A percentile compares a stretch with the other conserved stretches of the same genome.
phyloP scores from a whole-genome alignment of 2,113 vertebrate genomes.

The Triplophysa siluroides region DNA sequence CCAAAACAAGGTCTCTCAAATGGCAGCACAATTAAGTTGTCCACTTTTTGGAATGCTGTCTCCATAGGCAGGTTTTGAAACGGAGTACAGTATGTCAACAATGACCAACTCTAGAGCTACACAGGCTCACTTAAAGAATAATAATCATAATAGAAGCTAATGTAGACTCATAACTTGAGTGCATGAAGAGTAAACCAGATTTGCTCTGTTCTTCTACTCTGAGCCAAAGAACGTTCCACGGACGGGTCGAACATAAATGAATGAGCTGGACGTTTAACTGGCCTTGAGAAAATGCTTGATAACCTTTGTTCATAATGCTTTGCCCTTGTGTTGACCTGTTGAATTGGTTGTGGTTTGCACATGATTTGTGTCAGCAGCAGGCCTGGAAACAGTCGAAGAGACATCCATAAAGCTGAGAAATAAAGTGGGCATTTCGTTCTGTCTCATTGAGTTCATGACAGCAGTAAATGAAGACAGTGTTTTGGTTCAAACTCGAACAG shows the following conservation, averaged over 20 bases:
- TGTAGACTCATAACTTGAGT: slow-evolving; percentile 8
- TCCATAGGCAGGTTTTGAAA: too few species aligned
- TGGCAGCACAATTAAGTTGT: too few species aligned
- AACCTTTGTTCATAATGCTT: slow-evolving; percentile 34
- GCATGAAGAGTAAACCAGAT: slow-evolving; percentile 9
- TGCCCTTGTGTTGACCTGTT: slow-evolving; percentile 28
- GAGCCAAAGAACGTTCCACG: slow-evolving; percentile 35
- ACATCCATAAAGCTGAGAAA: slow-evolving; percentile 27
- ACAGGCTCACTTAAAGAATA: not conserved
- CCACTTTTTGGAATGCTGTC: too few species aligned
- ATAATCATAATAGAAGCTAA: slow-evolving; percentile 29
- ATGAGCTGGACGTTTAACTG: slow-evolving; percentile 13
- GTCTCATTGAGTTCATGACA: not conserved
- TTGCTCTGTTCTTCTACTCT: slow-evolving; percentile 23
- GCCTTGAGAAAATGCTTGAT: slow-evolving; percentile 28
- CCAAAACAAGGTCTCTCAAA: too few species aligned
- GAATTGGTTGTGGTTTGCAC: slow-evolving; percentile 17
- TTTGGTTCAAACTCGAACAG: not conserved
- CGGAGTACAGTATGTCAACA: not conserved
- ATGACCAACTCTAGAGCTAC: not conserved
- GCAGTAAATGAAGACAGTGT: not conserved
- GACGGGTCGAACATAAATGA: slow-evolving; percentile 37
- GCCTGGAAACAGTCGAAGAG: slow-evolving; percentile 25
- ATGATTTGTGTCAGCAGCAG: slow-evolving; percentile 17
- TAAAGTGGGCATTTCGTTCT: slow-evolving; percentile 16